phyloP scores from a whole-genome alignment of 2,113 vertebrate genomes.

The Balaenoptera acutorostrata region DNA sequence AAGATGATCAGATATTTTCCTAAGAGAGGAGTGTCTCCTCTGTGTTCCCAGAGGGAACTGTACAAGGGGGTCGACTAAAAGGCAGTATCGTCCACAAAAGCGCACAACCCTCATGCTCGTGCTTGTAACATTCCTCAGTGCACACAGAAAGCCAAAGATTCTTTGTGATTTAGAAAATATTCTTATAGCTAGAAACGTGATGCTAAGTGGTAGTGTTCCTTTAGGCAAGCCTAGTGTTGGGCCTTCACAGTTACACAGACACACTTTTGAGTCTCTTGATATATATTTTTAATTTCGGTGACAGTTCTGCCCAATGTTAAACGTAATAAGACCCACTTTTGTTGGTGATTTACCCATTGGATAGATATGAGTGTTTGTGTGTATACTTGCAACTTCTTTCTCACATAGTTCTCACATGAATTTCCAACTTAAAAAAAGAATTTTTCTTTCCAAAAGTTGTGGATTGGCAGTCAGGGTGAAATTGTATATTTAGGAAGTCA shows the following conservation, averaged over 20 bases:
- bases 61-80: neutral
- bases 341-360: neutral
- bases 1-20: neutral
- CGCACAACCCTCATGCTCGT: neutral
- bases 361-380: neutral
- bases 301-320: neutral
- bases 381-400: neutral
- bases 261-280: neutral
- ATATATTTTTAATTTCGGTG: neutral
- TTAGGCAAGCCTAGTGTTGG: neutral
- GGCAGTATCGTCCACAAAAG: fast-evolving
- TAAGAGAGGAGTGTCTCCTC: neutral
- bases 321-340: neutral
- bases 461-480: neutral
- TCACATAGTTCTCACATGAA: neutral
- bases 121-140: neutral
- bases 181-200: neutral
- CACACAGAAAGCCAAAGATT: neutral
- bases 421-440: neutral
- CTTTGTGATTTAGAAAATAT: neutral
- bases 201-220: neutral
- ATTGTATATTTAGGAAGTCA: neutral
- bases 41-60: neutral
- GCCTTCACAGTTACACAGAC: neutral
- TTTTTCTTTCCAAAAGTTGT: neutral